Base-by-base conservation (phyloP, 2,113 vertebrate genomes). In the Zootoca vivipara region DNA sequence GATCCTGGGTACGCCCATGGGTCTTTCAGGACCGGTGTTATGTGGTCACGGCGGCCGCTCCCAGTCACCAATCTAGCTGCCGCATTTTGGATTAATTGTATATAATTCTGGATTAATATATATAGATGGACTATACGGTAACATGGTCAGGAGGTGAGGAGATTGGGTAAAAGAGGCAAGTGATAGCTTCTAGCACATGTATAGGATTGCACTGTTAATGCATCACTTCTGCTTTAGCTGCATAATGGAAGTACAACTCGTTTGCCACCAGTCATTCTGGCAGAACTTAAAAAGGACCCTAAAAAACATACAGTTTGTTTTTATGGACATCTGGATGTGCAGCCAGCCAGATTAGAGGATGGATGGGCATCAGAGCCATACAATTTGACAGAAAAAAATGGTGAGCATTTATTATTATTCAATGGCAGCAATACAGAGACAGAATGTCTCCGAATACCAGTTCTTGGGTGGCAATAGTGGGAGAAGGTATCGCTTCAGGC, bases 251-350 rank as follows among this genome's bases (percentile, higher is more conserved):
- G n/a, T 67, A 90, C 70, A 65, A 69, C 88, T 42, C 78, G 28
- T 64, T 72, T 93, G 64, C 90, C 90, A 75, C 88, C 92, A 38
- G 86, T 90, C 70, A 89, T 93, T 87, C 78, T 93, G 9, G 92
- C 88, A 73, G 65, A 81, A 33, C 69, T 92, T 84, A 84, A 67
- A 75, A 92, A 89, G 73, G 90, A 90, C 42, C 80, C 73, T 24
- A 73, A 81, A 78, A 93, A 93, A 33, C 88, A 86, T 38, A 92
- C 90, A 26, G 90, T 93, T 38, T 91, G 90, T 86, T 88, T 91
- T 64, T 93, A 93, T 87, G 91, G 91, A 24, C 91, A 92, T 82
- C 64, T 92, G 86, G 91, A 92, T 92, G 90, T 93, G 15, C 92
- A 93, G 69, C 85, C 90, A 28, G 92, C 90, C 75, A 88, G 85